A percentile compares a stretch with the other conserved stretches of the same genome.
Conservation (phyloP, 2,113 vertebrate genomes). For the Tyrannus savana region DNA sequence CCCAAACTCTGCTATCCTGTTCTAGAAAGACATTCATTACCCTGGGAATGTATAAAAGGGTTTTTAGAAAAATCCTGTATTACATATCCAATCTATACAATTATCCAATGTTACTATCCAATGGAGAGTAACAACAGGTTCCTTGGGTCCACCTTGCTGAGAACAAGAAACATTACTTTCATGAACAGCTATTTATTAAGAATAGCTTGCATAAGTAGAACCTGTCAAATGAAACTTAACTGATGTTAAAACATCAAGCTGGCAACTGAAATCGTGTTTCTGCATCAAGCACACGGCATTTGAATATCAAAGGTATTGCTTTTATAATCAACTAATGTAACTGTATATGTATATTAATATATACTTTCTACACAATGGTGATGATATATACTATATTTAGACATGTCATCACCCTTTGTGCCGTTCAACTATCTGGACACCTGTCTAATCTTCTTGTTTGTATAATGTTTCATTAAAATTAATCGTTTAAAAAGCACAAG, state of each 20-base stretch:
- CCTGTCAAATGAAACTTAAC: not conserved
- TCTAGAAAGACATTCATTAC: not conserved
- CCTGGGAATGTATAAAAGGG: not conserved
- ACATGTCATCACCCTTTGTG: not conserved
- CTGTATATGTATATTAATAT: not conserved
- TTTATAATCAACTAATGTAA: not conserved
- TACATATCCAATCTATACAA: not conserved
- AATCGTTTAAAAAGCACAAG: not conserved
- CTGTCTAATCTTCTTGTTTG: not conserved
- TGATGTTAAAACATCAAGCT: not conserved
- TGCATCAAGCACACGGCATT: rapidly evolving
- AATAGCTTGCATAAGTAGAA: not conserved
- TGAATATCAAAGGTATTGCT: not conserved
- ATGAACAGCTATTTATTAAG: not conserved
- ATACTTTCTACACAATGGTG: not conserved
- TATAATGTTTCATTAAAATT: not conserved
- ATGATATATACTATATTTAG: not conserved
- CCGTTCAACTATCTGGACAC: not conserved
- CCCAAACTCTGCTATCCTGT: not conserved
- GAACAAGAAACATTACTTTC: not conserved
- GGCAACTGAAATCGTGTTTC: not conserved
- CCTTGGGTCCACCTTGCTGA: not conserved
- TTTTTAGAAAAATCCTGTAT: not conserved
- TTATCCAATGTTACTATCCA: not conserved
- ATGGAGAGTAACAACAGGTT: not conserved